Percentiles rank a stretch among this genome's conserved stretches.
These are phyloP conservation scores for Drosophila mimetica DNA, from an alignment of 2,888 invertebrate species.

Conservation along the genomic window DNA sequence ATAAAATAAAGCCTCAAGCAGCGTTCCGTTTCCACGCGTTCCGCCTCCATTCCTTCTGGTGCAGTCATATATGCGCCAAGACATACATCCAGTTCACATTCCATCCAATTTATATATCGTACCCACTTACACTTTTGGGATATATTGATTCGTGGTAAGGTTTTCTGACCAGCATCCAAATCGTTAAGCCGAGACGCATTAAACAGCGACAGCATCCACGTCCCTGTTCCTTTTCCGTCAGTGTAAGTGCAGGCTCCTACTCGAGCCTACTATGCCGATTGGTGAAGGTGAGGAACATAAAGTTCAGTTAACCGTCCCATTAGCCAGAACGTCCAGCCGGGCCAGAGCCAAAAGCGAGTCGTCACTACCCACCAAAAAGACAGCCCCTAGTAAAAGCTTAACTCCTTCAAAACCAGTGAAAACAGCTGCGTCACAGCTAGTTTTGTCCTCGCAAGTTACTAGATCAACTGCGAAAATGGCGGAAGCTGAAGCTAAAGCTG, in stretches of 20 bases:
- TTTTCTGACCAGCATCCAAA: neutral
- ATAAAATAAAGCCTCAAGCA: no score
- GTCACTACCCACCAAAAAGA: neutral
- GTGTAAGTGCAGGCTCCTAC: neutral
- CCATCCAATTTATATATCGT: neutral
- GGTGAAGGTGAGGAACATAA: slow-evolving; percentile 1
- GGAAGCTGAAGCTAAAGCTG: neutral
- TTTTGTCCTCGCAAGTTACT: neutral
- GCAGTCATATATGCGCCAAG: neutral
- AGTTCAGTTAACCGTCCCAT: neutral
- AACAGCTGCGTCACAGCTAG: neutral
- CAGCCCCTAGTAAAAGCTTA: neutral
- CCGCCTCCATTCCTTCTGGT: neutral
- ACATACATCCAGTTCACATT: neutral
- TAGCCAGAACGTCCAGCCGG: neutral
- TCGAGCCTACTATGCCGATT: neutral
- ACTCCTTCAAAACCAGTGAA: neutral
- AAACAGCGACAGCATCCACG: neutral
- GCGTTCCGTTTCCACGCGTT: no score
- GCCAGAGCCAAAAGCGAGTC: neutral
- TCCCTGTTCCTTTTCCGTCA: neutral
- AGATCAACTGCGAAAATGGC: slow-evolving; percentile 1
- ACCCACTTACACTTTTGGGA: neutral
- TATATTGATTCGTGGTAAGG: no score
- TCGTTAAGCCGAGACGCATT: neutral